These are phyloP conservation scores for Liposcelis brunnea DNA, from an alignment of 2,888 invertebrate genomes.

Conservation along the genomic window DNA sequence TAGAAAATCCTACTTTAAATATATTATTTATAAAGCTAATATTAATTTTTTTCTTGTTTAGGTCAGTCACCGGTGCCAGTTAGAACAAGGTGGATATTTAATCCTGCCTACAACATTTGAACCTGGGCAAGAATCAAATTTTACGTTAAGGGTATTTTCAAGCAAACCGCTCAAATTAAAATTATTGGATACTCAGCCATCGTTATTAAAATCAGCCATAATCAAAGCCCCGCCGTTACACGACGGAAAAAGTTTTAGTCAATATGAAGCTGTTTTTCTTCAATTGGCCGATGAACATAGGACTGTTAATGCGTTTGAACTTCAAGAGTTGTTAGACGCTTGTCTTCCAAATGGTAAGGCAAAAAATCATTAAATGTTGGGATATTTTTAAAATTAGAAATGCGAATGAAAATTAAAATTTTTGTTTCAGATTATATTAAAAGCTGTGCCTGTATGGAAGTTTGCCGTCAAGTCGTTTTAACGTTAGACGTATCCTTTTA, in stretches of 20 bases:
- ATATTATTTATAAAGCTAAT: constrained; percentile 4
- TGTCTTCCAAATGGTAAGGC: constrained; percentile 62
- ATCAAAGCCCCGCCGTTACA: constrained; percentile 54
- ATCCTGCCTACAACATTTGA: constrained; percentile 83
- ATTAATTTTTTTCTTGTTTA: constrained; percentile 16
- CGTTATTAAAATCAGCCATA: constrained; percentile 51
- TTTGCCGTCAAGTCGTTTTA: constrained; percentile 76
- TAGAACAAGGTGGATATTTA: constrained; percentile 67
- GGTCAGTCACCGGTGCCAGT: constrained; percentile 51
- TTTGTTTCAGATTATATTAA: constrained; percentile 62
- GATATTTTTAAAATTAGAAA: background rate
- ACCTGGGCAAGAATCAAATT: constrained; percentile 75
- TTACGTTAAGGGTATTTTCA: constrained; percentile 67
- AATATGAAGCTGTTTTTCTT: constrained; percentile 78
- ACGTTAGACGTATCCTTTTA: constrained; percentile 66
- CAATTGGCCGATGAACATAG: constrained; percentile 80
- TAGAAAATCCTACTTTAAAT: constrained; percentile 15
- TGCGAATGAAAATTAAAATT: background rate
- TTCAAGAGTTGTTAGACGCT: constrained; percentile 76
- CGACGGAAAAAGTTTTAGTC: constrained; percentile 56
- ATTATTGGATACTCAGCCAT: constrained; percentile 41
- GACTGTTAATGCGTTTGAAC: constrained; percentile 77
- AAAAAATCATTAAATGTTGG: too few relatives aligned
- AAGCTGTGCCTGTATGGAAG: constrained; percentile 81
- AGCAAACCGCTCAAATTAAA: constrained; percentile 60